Conservation (phyloP, 1,140 invertebrate species). For the Tenebrio molitor region DNA sequence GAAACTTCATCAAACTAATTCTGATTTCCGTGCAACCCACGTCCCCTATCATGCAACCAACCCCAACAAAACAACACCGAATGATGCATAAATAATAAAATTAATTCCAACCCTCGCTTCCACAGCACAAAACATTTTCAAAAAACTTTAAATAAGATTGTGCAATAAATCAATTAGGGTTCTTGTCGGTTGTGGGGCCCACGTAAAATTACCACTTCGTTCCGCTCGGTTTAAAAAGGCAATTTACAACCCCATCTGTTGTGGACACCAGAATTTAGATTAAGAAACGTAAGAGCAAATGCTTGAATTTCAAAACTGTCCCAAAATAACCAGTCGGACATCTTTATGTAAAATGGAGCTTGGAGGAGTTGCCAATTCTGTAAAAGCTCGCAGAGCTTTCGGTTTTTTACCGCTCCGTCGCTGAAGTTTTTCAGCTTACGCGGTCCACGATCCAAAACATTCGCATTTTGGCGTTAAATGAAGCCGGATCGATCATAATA, state of each 20-base stretch:
- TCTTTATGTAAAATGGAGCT: too few relatives aligned
- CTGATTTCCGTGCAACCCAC: not conserved
- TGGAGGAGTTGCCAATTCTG: too few relatives aligned
- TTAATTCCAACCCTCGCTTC: not conserved
- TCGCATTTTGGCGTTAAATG: not conserved
- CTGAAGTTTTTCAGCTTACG: too few relatives aligned
- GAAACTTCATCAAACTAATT: conserved; percentile 3
- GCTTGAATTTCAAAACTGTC: too few relatives aligned
- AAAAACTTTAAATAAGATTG: too few relatives aligned
- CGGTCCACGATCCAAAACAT: too few relatives aligned
- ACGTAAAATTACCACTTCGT: not conserved
- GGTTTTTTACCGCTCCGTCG: too few relatives aligned
- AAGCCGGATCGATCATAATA: conserved; percentile 19
- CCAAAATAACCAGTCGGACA: too few relatives aligned
- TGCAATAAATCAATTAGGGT: not conserved
- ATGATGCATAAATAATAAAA: not conserved
- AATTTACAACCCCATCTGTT: not conserved
- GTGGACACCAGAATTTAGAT: not conserved
- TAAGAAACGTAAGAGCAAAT: too few relatives aligned
- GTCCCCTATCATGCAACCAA: not conserved
- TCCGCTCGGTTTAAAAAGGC: not conserved
- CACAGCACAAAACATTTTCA: too few relatives aligned
- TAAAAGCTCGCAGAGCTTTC: too few relatives aligned
- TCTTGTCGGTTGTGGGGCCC: not conserved
- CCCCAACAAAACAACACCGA: not conserved